Percentiles rank a stretch among this genome's conserved stretches.
These are phyloP conservation scores for Octopus sinensis DNA, from an alignment of 1,140 invertebrate genomes.

Conservation along the genomic window DNA sequence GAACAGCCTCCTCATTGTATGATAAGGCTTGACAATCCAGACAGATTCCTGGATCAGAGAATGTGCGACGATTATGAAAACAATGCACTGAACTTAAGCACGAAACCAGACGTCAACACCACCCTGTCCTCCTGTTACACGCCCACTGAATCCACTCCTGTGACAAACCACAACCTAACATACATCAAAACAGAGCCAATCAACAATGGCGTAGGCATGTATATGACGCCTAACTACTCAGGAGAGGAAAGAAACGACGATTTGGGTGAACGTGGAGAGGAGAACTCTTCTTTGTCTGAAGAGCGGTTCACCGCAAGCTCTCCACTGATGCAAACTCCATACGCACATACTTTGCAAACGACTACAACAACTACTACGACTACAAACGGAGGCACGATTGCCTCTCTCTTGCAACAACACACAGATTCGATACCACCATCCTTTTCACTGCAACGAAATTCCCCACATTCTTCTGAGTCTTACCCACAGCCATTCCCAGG, in stretches of 20 bases:
- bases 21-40: not conserved
- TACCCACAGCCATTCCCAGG: slow-evolving; percentile 2
- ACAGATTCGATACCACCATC: not conserved
- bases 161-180: not conserved
- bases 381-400: slow-evolving; percentile 4
- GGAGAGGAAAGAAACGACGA: not conserved
- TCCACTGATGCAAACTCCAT: slow-evolving; percentile 8
- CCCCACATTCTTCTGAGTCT: not conserved
- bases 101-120: not conserved
- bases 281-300: slow-evolving; percentile 1
- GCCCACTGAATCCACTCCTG: not conserved
- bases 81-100: not conserved
- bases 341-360: not conserved
- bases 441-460: slow-evolving; percentile 6
- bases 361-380: not conserved
- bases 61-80: not conserved
- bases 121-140: not conserved
- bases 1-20: slow-evolving; percentile 7
- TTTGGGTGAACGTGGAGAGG: not conserved
- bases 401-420: not conserved
- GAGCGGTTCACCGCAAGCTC: not conserved
- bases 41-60: not conserved
- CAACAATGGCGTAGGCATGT: not conserved
- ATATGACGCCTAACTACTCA: slow-evolving; percentile 6
- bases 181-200: not conserved